Conservation (phyloP, 2,888 invertebrate species). For the Brachylomia viminalis region DNA sequence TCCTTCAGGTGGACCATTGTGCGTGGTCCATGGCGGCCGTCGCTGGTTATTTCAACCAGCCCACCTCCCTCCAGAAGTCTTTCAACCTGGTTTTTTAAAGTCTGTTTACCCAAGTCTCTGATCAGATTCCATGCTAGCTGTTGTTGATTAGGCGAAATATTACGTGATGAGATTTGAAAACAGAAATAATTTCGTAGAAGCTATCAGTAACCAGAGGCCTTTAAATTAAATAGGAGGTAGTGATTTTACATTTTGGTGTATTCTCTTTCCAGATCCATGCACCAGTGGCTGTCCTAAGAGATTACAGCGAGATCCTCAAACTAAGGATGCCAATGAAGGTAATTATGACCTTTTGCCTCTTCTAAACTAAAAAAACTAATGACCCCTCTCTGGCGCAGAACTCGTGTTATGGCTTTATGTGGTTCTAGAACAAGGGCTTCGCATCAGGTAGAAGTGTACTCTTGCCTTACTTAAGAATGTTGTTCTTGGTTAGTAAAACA, state of each 20-base stretch:
- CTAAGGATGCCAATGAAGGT: slow-evolving; percentile 98
- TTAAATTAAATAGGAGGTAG: no score
- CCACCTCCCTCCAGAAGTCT: no score
- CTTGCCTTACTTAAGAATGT: slow-evolving; percentile 56
- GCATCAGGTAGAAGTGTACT: slow-evolving; percentile 70
- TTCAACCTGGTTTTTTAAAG: no score
- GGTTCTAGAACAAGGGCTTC: slow-evolving; percentile 71
- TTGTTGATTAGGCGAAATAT: no score
- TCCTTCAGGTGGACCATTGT: no score
- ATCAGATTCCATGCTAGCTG: background rate
- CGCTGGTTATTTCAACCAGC: no score
- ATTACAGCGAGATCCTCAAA: slow-evolving; percentile 98
- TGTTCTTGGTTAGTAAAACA: slow-evolving; percentile 36
- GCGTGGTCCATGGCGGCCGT: no score
- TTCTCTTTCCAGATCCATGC: slow-evolving; percentile 93
- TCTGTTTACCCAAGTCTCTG: background rate
- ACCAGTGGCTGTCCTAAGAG: slow-evolving; percentile 94
- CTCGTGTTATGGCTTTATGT: slow-evolving; percentile 74
- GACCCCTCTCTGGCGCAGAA: slow-evolving; percentile 61
- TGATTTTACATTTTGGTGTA: slow-evolving; percentile 4
- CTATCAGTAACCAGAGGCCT: background rate
- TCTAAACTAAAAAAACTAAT: slow-evolving; percentile 64
- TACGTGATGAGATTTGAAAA: background rate
- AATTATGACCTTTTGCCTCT: slow-evolving; percentile 59
- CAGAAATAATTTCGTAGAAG: background rate